Base-by-base conservation (phyloP, 2,113 vertebrate genomes). In the Gallinago media region DNA sequence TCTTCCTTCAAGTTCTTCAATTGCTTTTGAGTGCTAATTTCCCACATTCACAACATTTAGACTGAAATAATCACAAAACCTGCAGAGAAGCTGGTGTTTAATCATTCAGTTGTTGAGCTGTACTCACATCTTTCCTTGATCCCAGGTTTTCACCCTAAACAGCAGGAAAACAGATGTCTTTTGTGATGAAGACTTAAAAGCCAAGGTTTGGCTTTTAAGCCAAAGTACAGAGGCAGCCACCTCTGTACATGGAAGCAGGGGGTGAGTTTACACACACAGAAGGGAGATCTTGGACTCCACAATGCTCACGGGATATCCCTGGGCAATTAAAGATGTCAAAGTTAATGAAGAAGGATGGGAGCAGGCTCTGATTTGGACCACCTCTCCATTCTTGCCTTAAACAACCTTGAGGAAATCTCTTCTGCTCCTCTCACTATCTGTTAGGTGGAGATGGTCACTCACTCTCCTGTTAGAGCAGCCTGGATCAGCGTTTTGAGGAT, bases 11-110 rank as follows among this genome's bases (percentile, higher is more conserved):
- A 42, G 19, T 71, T 88, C 79, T 78, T 93, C 46, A 82, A 27
- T 93, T 85, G 23, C 26, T 75, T 79, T 74, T 26, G 49, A 92
- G 38, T 81, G 52, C n/a, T 81, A 5, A 95, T 96, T 87, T 84
- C 70, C 73, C 25, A 16, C 13, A 62, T 67, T 82, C 55, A 38
- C 61, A 93, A 54, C 3, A 36, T 82, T 94, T 62, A 36, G n/a
- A 63, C 34, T 56, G 46, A 89, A 89, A 84, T 59, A 80, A 76
- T 73, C 77, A 68, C 47, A 21, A 52, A 16, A 76, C 5, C 32
- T 40, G 68, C 46, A 42, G 38, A 88, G 25, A 58, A 71, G 29
- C 32, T 70, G 20, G 25, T 2, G 1, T 29, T 88, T 92, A 47
- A 70, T 59, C 19, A 20, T 76, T 76, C 55, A 52, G 36, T 11